Conservation (phyloP, 2,888 invertebrate genomes). For the Agriotes lineatus region DNA sequence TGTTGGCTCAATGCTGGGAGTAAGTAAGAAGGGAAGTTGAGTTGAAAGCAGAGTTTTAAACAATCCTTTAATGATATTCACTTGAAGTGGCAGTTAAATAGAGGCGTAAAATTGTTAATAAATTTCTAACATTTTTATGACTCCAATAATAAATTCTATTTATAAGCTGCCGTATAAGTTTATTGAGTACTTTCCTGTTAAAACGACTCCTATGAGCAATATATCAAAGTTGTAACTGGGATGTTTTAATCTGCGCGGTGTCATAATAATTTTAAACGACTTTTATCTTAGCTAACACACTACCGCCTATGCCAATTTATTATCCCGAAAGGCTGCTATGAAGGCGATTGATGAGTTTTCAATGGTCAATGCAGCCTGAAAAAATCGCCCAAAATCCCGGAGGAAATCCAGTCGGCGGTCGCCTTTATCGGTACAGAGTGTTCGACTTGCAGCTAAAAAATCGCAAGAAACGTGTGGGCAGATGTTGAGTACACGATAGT, state of each 20-base stretch:
- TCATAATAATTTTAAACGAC: slow-evolving; percentile 21
- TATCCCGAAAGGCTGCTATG: no score
- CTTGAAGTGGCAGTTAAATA: slow-evolving; percentile 19
- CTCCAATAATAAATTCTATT: slow-evolving; percentile 32
- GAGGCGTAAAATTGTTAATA: slow-evolving; percentile 32
- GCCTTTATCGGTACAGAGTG: slow-evolving; percentile 13
- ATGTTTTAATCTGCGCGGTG: slow-evolving; percentile 18
- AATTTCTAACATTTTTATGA: slow-evolving; percentile 21
- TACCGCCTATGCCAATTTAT: no score
- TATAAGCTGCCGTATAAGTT: slow-evolving; percentile 34
- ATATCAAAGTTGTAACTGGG: slow-evolving; percentile 18
- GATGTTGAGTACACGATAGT: slow-evolving; percentile 42
- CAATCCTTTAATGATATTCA: neutral
- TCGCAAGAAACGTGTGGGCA: slow-evolving; percentile 32
- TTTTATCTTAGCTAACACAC: neutral
- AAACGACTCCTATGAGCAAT: slow-evolving; percentile 19
- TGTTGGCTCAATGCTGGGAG: neutral
- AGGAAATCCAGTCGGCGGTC: no score
- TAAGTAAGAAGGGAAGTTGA: neutral
- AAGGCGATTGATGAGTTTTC: no score
- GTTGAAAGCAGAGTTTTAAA: neutral
- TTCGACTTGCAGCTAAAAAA: slow-evolving; percentile 30
- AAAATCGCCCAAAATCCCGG: no score
- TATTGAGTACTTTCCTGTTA: slow-evolving; percentile 25
- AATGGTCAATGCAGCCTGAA: no score